These are phyloP conservation scores for Cosmia pyralina DNA, from an alignment of 2,888 invertebrate genomes.

Conservation along the genomic window DNA sequence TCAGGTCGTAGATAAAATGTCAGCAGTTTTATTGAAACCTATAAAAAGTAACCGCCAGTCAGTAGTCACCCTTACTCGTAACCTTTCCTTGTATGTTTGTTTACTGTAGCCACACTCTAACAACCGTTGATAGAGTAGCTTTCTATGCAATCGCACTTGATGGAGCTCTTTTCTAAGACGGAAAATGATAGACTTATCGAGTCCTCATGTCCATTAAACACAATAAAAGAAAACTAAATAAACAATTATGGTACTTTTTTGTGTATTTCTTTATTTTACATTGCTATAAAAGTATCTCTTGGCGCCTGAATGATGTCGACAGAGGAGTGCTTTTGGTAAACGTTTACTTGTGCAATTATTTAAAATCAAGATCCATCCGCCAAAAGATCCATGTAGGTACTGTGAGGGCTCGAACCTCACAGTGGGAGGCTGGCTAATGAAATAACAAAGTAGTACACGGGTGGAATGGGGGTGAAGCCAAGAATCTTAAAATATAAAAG, in stretches of 20 bases:
- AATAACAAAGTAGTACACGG: too few species aligned
- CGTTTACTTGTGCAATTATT: too few species aligned
- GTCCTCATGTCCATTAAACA: not conserved
- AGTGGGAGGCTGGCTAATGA: too few species aligned
- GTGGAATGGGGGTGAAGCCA: too few species aligned
- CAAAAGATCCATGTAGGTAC: too few species aligned
- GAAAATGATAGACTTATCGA: not conserved
- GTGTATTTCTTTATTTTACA: not conserved
- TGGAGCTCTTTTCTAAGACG: not conserved
- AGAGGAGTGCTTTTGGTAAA: too few species aligned
- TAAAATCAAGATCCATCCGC: not conserved
- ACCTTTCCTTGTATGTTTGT: conserved; percentile 21
- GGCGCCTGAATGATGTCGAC: too few species aligned
- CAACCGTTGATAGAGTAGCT: conserved; percentile 17
- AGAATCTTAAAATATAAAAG: too few species aligned
- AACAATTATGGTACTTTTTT: not conserved
- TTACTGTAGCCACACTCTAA: conserved; percentile 11
- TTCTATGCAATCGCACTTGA: conserved; percentile 6
- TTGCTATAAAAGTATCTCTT: too few species aligned
- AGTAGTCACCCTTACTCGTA: conserved; percentile 1
- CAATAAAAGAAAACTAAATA: not conserved
- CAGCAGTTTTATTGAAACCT: conserved; percentile 24
- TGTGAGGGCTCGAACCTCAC: too few species aligned
- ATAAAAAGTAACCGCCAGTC: conserved; percentile 11
- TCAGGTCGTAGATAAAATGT: not conserved